Evolutionary conservation across 2,888 invertebrate species (phyloP), one percentile per base, ranked within the genome.

Genomic region (Agonopterix alstromeriana): DNA sequence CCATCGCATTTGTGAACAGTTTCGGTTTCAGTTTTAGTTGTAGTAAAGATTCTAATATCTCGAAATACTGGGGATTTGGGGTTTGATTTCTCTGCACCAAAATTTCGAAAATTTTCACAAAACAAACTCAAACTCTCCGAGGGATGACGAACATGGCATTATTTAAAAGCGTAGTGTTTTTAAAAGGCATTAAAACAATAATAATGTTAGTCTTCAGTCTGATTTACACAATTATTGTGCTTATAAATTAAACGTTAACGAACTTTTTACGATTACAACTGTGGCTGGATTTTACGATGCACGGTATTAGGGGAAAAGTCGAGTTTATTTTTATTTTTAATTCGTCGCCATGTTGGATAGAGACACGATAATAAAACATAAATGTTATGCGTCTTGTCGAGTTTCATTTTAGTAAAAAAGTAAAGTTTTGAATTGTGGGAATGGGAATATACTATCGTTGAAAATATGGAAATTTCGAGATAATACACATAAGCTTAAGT

Each of bases 241-340:
- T 51, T 70, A 73, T 81, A 81, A 80, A 80, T 78, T 68, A 71
- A 53, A 55, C 54, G 56, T 67, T 79, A 79, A 82, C 78, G 77
- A 82, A 77, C 67, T 61, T 60, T 82, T 81, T 81, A 80, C 73
- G 73, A 72, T 62, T 47, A 42, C 42, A 38, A n/a, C 38, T n/a
- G 42, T 11, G 42, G n/a, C 11, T 9, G 10, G 43, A 27, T 27
- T 72, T 74, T 71, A 73, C 68, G 70, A 68, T 58, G 42, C 42
- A 14, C 12, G 42, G 12, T 43, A 8, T 10, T 17, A 5, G 43
- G 43, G 45, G 50, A 49, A 53, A 53, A 50, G 51, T 48, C 36
- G 49, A 46, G 43, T 55, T 57, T 66, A 59, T 62, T 61, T 63
- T 61, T 53, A 53, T 53, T 50, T 50, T 44, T 48, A 40, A 10